These are phyloP conservation scores for Probaryconus sp. DNA, from an alignment of 1,140 invertebrate species.

Conservation along the genomic window DNA sequence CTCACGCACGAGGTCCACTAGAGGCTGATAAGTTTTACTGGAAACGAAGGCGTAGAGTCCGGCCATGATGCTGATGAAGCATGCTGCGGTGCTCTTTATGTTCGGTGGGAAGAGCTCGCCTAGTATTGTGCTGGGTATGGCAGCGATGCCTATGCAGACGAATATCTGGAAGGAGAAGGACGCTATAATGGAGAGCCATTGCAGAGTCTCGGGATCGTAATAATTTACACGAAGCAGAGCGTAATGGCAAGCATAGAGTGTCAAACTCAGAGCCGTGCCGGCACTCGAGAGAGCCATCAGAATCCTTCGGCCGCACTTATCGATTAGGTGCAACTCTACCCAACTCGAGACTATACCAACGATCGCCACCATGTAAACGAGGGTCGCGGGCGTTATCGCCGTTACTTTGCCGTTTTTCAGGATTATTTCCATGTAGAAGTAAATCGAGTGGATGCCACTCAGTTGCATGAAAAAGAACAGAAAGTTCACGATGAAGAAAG, in stretches of 20 bases:
- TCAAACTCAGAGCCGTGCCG: conserved; percentile 79
- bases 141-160: conserved; percentile 83
- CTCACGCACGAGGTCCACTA: conserved; percentile 81
- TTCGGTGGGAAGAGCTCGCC: conserved; percentile 87
- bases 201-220: conserved; percentile 70
- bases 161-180: conserved; percentile 80
- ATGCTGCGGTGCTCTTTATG: conserved; percentile 84
- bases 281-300: conserved; percentile 82
- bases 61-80: conserved; percentile 84
- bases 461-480: conserved; percentile 87
- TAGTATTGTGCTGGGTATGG: conserved; percentile 85
- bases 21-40: conserved; percentile 85
- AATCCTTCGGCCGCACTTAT: conserved; percentile 84
- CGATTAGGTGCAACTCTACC: conserved; percentile 82
- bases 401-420: conserved; percentile 80
- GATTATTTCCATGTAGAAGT: conserved; percentile 87
- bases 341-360: conserved; percentile 82
- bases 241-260: conserved; percentile 82
- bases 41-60: conserved; percentile 86
- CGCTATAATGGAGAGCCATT: conserved; percentile 81
- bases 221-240: conserved; percentile 78
- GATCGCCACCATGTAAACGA: conserved; percentile 83
- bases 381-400: conserved; percentile 74
- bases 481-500: conserved; percentile 81
- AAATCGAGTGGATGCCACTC: conserved; percentile 86